Conservation (phyloP, 37 sponge, comb jelly and placozoan species). For the Crambe crambe region DNA sequence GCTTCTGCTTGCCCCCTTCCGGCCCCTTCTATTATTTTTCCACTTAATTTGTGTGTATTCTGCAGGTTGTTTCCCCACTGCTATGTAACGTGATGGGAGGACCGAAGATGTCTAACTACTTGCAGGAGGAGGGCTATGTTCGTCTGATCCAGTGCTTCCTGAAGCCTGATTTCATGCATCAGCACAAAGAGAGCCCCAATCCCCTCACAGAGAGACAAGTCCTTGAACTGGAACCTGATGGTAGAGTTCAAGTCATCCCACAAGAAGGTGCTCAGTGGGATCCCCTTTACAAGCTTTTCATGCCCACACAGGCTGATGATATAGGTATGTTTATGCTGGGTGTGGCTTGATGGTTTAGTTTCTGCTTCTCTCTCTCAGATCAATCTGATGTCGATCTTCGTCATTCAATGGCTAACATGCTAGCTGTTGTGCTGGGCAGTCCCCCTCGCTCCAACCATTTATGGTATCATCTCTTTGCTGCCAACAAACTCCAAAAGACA, state of each 20-base stretch:
- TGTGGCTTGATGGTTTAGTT: neutral
- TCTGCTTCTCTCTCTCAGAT: conserved; percentile 24
- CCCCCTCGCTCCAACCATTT: conserved; percentile 60
- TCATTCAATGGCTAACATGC: conserved; percentile 55
- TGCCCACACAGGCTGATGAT: conserved; percentile 6
- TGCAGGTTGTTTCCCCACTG: conserved; percentile 7
- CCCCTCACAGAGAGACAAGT: conserved; percentile 48
- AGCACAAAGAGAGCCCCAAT: conserved; percentile 30
- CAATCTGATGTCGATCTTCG: conserved; percentile 58
- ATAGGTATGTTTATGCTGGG: conserved; percentile 10
- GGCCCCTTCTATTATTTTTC: neutral
- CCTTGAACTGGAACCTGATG: conserved; percentile 22
- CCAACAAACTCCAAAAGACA: conserved; percentile 37
- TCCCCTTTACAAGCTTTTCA: conserved; percentile 62
- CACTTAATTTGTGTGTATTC: neutral
- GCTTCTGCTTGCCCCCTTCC: neutral
- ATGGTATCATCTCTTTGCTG: conserved; percentile 59
- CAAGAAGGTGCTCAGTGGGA: conserved; percentile 22
- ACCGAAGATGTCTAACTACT: conserved; percentile 8
- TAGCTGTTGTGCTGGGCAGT: conserved; percentile 56
- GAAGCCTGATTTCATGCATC: conserved; percentile 33
- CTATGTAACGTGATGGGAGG: conserved; percentile 28
- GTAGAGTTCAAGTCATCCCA: neutral
- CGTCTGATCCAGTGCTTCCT: conserved; percentile 63
- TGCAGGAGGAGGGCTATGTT: conserved; percentile 41